Conservation (phyloP, 2,888 invertebrate genomes). For the Plutella xylostella region DNA sequence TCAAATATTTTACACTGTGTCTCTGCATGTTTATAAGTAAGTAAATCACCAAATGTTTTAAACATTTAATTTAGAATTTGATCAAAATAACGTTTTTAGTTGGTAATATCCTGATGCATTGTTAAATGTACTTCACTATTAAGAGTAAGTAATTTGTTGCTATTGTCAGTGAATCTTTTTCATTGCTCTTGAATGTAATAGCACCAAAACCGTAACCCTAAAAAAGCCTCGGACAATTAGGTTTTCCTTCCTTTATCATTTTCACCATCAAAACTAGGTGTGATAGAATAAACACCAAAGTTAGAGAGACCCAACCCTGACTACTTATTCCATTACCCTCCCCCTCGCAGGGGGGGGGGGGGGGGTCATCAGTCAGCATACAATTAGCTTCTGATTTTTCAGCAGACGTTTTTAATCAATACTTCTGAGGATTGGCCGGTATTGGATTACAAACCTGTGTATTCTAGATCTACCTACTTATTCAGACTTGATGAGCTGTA, state of each 20-base stretch:
- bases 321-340: constrained; percentile 44
- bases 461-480: too few relatives aligned
- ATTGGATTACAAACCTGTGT: not conserved
- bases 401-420: constrained; percentile 3
- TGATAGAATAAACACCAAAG: constrained; percentile 4
- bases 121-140: not conserved
- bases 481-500: not conserved
- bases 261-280: not conserved
- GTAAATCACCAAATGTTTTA: not conserved
- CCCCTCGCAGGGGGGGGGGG: constrained; percentile 19
- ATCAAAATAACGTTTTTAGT: too few relatives aligned
- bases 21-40: not conserved
- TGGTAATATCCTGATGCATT: too few relatives aligned
- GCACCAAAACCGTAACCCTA: not conserved
- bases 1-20: not conserved
- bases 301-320: constrained; percentile 31
- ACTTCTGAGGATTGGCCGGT: not conserved
- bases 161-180: not conserved
- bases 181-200: not conserved
- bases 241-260: not conserved
- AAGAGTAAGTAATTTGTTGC: not conserved
- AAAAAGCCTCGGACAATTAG: not conserved
- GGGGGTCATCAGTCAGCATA: constrained; percentile 39
- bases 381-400: constrained; percentile 50
- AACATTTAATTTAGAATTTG: too few relatives aligned